Evolutionary conservation across 1,140 invertebrate species (phyloP).

Genomic region (Branchinecta lynchi): DNA sequence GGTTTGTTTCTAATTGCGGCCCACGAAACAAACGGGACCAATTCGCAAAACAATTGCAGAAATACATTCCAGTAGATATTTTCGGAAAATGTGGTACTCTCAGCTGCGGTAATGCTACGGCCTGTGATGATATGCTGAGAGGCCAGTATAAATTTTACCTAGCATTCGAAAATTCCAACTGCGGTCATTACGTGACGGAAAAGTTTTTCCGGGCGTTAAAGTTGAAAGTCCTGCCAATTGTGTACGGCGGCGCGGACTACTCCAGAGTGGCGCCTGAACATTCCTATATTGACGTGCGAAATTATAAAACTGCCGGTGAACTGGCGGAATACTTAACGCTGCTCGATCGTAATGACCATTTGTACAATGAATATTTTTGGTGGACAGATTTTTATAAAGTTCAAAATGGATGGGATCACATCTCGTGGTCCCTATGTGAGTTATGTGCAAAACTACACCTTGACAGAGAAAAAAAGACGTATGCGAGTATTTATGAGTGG

Average conservation of each 20-base stretch:
- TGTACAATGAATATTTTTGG: constrained; percentile 27
- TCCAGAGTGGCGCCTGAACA: constrained; percentile 40
- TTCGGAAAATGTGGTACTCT: not conserved
- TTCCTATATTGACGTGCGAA: constrained; percentile 46
- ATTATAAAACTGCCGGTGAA: constrained; percentile 35
- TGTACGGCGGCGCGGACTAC: constrained; percentile 45
- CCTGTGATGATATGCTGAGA: not conserved
- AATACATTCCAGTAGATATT: constrained; percentile 38
- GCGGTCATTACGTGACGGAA: constrained; percentile 29
- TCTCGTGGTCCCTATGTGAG: constrained; percentile 19
- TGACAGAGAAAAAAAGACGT: constrained; percentile 22
- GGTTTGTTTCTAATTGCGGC: constrained; percentile 48
- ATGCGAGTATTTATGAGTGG: constrained; percentile 22
- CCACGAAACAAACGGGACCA: constrained; percentile 36
- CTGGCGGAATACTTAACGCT: constrained; percentile 37
- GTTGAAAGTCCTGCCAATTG: constrained; percentile 43
- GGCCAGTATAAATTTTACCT: constrained; percentile 36
- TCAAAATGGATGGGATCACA: constrained; percentile 3
- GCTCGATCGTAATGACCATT: constrained; percentile 30
- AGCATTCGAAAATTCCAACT: constrained; percentile 37
- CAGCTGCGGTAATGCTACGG: not conserved
- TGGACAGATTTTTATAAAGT: constrained; percentile 27
- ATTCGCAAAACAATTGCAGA: constrained; percentile 39
- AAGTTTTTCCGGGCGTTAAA: constrained; percentile 28
- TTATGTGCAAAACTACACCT: constrained; percentile 24